Evolutionary conservation across 2,888 invertebrate species (phyloP).

Genomic region (Aleiodes leptofemur): DNA sequence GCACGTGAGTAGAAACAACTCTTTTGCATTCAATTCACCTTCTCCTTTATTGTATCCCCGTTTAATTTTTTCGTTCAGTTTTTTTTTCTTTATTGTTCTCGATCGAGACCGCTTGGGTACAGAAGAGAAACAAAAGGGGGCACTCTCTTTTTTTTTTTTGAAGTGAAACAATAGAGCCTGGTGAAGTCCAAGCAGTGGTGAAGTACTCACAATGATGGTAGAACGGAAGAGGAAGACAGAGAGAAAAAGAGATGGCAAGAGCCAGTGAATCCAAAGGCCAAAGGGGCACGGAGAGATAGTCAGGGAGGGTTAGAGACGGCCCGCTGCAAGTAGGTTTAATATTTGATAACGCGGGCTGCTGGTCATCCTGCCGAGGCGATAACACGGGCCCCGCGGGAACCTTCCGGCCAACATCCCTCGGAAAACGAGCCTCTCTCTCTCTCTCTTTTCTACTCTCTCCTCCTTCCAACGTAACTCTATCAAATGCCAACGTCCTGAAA

Average conservation of each 20-base stretch:
- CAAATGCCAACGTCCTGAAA: slow-evolving; percentile 34
- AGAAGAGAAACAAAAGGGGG: slow-evolving; percentile 43
- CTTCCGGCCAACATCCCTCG: slow-evolving; percentile 73
- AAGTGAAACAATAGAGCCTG: slow-evolving; percentile 37
- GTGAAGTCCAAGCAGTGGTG: slow-evolving; percentile 34
- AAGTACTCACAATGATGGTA: slow-evolving; percentile 35
- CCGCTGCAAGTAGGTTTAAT: slow-evolving; percentile 74
- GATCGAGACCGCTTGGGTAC: slow-evolving; percentile 31
- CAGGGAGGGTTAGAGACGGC: slow-evolving; percentile 59
- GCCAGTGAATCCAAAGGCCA: slow-evolving; percentile 52
- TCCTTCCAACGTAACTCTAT: slow-evolving; percentile 45
- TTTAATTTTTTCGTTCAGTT: slow-evolving; percentile 1
- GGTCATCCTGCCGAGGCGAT: slow-evolving; percentile 76
- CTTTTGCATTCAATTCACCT: slow-evolving; percentile 17
- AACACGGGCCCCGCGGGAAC: slow-evolving; percentile 75
- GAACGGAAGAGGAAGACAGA: slow-evolving; percentile 9
- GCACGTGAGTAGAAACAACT: neutral
- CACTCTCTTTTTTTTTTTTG: neutral
- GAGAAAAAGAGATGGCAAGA: slow-evolving; percentile 44
- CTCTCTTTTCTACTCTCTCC: slow-evolving; percentile 50
- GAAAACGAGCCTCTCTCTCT: slow-evolving; percentile 65
- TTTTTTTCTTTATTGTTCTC: neutral
- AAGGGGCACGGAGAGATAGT: slow-evolving; percentile 53
- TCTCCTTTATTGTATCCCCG: neutral
- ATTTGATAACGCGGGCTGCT: slow-evolving; percentile 73